Evolutionary conservation across 2,888 invertebrate species (phyloP), one percentile per base, ranked within the genome.

Genomic region (Yponomeuta malinellus): DNA sequence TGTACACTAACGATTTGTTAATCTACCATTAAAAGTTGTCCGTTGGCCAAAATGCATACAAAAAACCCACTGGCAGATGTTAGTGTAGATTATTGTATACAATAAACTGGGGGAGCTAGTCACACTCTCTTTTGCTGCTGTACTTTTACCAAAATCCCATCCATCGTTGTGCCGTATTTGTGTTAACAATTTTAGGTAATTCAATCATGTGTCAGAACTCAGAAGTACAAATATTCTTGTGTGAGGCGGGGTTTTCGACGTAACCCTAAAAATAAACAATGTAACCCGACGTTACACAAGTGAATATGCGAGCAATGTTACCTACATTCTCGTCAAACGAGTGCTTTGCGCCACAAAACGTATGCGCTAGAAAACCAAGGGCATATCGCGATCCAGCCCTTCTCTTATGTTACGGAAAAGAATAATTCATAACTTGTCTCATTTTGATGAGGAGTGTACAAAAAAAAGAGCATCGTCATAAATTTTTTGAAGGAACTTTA

Each of bases 241-340:
- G 43, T 8, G 9, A 43, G 43, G 43, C 43, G 43, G 43, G 52
- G 52, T 12, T 15, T 59, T 59, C 15, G 52, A 59, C 52, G 12
- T 59, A 59, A 59, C 52, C 52, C 15, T 59, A 59, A 59, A 59
- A 59, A 59, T 59, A 59, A 59, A 59, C 52, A 59, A 59, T 59
- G 52, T 59, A 59, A 59, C 52, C 52, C 52, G 52, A 59, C 52
- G 52, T 59, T 59, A 59, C 52, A 59, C 52, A 59, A 59, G 52
- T 15, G 10, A 59, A 59, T 59, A 59, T 59, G 52, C 52, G 52
- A 59, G 52, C 52, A 59, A 59, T 59, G 52, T 59, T 15, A 59
- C 52, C 52, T 59, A 59, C 52, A 59, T 59, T 59, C 52, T 15
- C 52, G 52, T 59, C 52, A 15, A 59, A 59, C 52, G 52, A 59